Evolutionary conservation across 1,140 invertebrate species (phyloP).

Genomic region (Phymorhynchus buccinoides): DNA sequence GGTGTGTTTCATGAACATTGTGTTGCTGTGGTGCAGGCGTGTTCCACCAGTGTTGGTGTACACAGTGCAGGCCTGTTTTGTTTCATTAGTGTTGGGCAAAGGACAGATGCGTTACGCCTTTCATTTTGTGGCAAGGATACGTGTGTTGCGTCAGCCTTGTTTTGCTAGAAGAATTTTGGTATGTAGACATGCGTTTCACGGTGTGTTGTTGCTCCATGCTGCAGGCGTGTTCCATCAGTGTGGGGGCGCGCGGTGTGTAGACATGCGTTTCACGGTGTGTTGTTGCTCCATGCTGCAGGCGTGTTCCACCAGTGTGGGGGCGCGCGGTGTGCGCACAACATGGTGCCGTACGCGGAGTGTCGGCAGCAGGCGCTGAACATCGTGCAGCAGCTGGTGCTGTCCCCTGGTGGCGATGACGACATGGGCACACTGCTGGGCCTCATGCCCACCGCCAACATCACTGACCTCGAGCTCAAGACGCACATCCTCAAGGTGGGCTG

Average conservation of each 20-base stretch:
- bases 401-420: constrained; percentile 93
- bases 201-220: background rate
- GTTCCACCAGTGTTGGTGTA: too few species aligned
- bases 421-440: constrained; percentile 92
- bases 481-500: constrained; percentile 88
- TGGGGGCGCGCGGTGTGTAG: background rate
- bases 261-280: background rate
- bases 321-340: constrained; percentile 89
- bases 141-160: too few species aligned
- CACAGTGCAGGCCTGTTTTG: too few species aligned
- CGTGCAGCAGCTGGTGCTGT: constrained; percentile 88
- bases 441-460: constrained; percentile 88
- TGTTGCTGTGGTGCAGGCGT: background rate
- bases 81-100: too few species aligned
- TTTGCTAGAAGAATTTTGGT: too few species aligned
- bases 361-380: constrained; percentile 84
- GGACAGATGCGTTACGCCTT: too few species aligned
- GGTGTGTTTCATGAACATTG: too few species aligned
- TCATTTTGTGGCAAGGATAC: too few species aligned
- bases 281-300: constrained; percentile 67
- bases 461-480: constrained; percentile 87
- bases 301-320: constrained; percentile 94
- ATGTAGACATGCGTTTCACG: background rate
- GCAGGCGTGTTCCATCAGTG: background rate
- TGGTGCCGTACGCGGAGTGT: constrained; percentile 89